Evolutionary conservation across 2,113 vertebrate genomes (phyloP).

Genomic region (Alexandromys fortis): DNA sequence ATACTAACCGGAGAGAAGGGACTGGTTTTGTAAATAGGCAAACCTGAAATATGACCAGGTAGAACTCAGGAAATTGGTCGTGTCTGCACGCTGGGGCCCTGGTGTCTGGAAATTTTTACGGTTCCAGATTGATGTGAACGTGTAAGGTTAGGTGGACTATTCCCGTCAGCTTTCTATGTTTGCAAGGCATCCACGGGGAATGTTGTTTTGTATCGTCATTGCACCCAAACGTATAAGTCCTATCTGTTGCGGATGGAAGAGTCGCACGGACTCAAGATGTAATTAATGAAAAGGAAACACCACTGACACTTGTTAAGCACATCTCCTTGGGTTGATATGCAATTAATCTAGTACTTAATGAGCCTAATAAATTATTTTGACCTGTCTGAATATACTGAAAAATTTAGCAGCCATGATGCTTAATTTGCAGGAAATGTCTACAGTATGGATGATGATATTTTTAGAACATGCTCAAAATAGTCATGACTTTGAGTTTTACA

Average conservation of each 20-base stretch:
- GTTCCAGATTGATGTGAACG: constrained; percentile 52
- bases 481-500: constrained; percentile 16
- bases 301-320: not conserved
- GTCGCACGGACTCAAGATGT: not conserved
- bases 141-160: constrained; percentile 45
- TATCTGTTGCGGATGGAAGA: not conserved
- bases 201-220: constrained; percentile 3
- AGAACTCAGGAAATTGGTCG: constrained; percentile 71
- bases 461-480: not conserved
- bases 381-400: constrained; percentile 17
- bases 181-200: constrained; percentile 20
- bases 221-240: constrained; percentile 9
- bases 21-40: constrained; percentile 57
- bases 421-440: constrained; percentile 23
- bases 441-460: not conserved
- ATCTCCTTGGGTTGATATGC: not conserved
- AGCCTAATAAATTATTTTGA: constrained; percentile 56
- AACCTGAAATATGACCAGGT: constrained; percentile 59
- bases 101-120: constrained; percentile 77
- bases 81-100: constrained; percentile 61
- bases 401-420: constrained; percentile 1
- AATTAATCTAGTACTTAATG: constrained; percentile 44
- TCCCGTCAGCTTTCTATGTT: constrained; percentile 57
- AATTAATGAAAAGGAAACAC: constrained; percentile 4
- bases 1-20: constrained; percentile 16